Conservation (phyloP, 2,888 invertebrate species). For the Machimus rusticus region DNA sequence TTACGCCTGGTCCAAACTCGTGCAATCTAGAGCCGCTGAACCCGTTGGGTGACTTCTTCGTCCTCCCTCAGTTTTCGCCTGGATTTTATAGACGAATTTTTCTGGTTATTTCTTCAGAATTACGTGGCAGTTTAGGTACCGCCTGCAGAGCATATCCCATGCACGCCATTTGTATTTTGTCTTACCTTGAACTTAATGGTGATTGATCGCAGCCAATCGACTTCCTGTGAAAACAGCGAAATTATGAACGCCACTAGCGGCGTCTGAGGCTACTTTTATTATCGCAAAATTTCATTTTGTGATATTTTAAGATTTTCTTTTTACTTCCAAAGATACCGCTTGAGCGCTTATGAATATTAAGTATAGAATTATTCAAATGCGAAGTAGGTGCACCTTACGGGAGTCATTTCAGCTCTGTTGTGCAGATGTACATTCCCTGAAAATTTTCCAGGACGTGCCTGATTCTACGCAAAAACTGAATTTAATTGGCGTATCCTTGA, state of each 20-base stretch:
- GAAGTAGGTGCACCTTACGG: neutral
- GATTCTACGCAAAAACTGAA: neutral
- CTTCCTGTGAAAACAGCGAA: neutral
- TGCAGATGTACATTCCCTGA: neutral
- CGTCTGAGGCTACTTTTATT: neutral
- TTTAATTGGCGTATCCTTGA: neutral
- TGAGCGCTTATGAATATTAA: neutral
- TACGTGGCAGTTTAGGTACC: neutral
- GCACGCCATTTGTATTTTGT: neutral
- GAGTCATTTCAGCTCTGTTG: neutral
- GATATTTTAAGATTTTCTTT: neutral
- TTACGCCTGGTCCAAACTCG: neutral
- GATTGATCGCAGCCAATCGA: neutral
- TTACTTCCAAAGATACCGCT: neutral
- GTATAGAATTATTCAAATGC: neutral
- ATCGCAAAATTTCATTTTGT: neutral
- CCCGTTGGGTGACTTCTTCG: neutral
- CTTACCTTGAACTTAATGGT: neutral
- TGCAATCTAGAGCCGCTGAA: neutral
- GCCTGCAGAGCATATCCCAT: neutral
- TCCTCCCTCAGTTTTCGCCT: neutral
- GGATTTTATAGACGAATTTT: neutral
- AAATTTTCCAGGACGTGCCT: neutral
- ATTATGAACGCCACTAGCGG: neutral
- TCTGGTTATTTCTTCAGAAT: neutral